Evolutionary conservation across 1,140 invertebrate species (phyloP).

Genomic region (Dolichoris vasculosae): DNA sequence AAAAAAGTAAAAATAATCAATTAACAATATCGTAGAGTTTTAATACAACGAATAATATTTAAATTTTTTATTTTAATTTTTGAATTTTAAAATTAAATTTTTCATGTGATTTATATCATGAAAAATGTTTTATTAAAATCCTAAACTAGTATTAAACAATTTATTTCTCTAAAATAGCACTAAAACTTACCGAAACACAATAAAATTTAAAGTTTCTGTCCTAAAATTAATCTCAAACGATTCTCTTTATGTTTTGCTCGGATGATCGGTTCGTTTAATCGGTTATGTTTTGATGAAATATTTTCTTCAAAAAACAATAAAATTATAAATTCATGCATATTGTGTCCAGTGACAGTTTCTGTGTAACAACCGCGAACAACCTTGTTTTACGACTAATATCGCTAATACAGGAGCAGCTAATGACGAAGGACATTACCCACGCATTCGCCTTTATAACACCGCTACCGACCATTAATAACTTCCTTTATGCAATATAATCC

Average conservation of each 20-base stretch:
- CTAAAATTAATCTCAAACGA: neutral
- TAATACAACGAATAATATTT: no score
- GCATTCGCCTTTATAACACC: constrained; percentile 3
- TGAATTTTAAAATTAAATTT: no score
- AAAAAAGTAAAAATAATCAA: no score
- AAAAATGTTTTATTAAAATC: no score
- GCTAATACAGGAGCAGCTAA: constrained; percentile 33
- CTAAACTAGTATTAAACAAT: no score
- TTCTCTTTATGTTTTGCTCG: neutral
- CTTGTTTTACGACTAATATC: constrained; percentile 19
- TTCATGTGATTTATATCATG: no score
- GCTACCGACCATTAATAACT: constrained; percentile 48
- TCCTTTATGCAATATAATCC: constrained; percentile 47
- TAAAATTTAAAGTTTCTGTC: no score
- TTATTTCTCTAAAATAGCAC: no score
- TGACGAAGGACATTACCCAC: constrained; percentile 36
- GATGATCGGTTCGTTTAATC: neutral
- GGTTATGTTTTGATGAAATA: neutral
- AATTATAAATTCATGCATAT: neutral
- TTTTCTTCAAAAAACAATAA: neutral
- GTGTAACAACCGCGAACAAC: constrained; percentile 11
- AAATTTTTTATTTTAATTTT: no score
- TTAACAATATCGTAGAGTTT: no score
- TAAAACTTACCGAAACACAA: no score
- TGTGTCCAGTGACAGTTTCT: neutral